These are phyloP conservation scores for Ypsolopha sequella DNA, from an alignment of 2,888 invertebrate genomes.

Conservation along the genomic window DNA sequence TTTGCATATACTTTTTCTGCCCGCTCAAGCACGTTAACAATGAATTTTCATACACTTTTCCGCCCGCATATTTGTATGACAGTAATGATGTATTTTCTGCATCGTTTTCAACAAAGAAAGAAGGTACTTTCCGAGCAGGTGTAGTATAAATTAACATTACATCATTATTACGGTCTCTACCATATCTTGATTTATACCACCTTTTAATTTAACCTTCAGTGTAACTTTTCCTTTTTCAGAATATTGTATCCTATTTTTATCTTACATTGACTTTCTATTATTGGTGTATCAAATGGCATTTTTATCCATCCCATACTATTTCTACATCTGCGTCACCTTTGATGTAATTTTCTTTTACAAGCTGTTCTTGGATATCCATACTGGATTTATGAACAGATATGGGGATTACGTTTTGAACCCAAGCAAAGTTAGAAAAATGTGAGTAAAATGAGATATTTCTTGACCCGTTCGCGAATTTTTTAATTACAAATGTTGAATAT, in stretches of 20 bases:
- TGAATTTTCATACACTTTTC: too few relatives aligned
- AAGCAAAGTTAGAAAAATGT: constrained; percentile 52
- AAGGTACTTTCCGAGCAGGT: too few relatives aligned
- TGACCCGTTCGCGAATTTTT: too few relatives aligned
- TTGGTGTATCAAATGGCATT: constrained; percentile 65
- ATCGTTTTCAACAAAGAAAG: too few relatives aligned
- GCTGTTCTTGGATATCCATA: constrained; percentile 55
- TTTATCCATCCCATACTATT: constrained; percentile 40
- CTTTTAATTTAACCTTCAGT: too few relatives aligned
- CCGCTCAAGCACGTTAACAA: too few relatives aligned
- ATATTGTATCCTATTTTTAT: constrained; percentile 41
- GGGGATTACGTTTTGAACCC: constrained; percentile 59
- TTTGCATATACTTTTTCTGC: too few relatives aligned
- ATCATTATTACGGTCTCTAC: too few relatives aligned
- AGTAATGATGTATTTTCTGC: too few relatives aligned
- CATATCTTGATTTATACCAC: too few relatives aligned
- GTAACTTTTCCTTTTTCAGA: constrained; percentile 33
- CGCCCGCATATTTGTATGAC: too few relatives aligned
- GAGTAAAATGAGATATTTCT: constrained; percentile 16
- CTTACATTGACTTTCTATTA: constrained; percentile 53
- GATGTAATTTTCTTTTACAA: constrained; percentile 55
- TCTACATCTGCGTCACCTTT: constrained; percentile 34
- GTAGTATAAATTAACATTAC: too few relatives aligned
- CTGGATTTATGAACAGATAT: constrained; percentile 59
- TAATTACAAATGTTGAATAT: not conserved